Conservation (phyloP, 2,888 invertebrate species). For the Polyommatus iphigenia region DNA sequence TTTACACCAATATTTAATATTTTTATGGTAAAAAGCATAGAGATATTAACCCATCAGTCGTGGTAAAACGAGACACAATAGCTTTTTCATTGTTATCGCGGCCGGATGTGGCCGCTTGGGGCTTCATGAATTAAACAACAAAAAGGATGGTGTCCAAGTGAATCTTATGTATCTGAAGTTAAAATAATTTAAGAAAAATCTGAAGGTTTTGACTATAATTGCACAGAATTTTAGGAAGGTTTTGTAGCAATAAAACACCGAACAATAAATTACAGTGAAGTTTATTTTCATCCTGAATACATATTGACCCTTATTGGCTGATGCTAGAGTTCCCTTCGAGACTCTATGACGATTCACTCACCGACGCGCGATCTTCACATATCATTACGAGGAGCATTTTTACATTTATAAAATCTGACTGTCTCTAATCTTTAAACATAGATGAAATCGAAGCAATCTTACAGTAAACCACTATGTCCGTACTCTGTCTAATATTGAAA, state of each 20-base stretch:
- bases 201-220: background rate
- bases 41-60: too few relatives aligned
- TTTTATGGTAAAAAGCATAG: too few relatives aligned
- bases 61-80: too few relatives aligned
- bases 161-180: too few relatives aligned
- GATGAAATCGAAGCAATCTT: conserved; percentile 77
- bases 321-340: conserved; percentile 64
- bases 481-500: conserved; percentile 77
- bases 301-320: conserved; percentile 66
- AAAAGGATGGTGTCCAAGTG: too few relatives aligned
- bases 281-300: conserved; percentile 79
- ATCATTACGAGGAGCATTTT: conserved; percentile 61
- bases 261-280: conserved; percentile 79
- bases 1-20: too few relatives aligned
- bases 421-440: conserved; percentile 72
- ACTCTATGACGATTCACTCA: conserved; percentile 72
- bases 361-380: conserved; percentile 61
- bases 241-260: conserved; percentile 46
- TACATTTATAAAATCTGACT: conserved; percentile 63
- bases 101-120: too few relatives aligned
- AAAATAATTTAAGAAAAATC: too few relatives aligned
- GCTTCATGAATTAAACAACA: too few relatives aligned
- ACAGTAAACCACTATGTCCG: conserved; percentile 73
- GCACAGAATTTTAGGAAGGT: background rate
- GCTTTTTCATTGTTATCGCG: too few relatives aligned